phyloP scores from a whole-genome alignment of 2,888 invertebrate species.

The Watsonalla binaria region DNA sequence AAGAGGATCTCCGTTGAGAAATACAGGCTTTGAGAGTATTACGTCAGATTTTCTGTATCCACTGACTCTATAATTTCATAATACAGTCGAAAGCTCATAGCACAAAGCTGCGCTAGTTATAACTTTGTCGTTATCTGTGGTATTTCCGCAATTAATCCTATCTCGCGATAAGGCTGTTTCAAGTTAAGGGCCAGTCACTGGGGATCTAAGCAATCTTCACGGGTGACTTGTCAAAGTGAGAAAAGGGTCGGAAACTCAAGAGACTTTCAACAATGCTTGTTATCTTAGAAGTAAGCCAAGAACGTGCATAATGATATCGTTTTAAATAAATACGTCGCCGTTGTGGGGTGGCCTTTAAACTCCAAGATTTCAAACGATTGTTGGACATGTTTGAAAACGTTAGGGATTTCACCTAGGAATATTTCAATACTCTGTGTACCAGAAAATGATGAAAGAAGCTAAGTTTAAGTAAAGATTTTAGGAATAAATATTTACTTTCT shows the following conservation, averaged over 20 bases:
- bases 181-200: constrained; percentile 70
- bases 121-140: constrained; percentile 67
- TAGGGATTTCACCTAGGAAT: too few relatives aligned
- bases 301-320: constrained; percentile 72
- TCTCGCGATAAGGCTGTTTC: constrained; percentile 73
- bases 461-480: too few relatives aligned
- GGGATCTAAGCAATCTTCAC: constrained; percentile 78
- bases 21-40: neutral
- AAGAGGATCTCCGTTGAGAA: neutral
- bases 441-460: too few relatives aligned
- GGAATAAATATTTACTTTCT: too few relatives aligned
- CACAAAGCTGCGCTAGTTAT: constrained; percentile 55
- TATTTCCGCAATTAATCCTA: constrained; percentile 77
- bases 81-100: constrained; percentile 29
- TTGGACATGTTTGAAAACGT: constrained; percentile 6
- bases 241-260: constrained; percentile 74
- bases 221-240: constrained; percentile 77
- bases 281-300: constrained; percentile 73
- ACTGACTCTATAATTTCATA: neutral
- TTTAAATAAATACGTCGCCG: constrained; percentile 59
- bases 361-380: constrained; percentile 13
- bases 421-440: too few relatives aligned
- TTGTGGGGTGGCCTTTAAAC: constrained; percentile 16
- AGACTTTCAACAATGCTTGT: constrained; percentile 78
- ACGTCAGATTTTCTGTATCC: neutral